Evolutionary conservation across 2,797 vertebrate species (phyloP).

Genomic region (Nannoperca obscura): DNA sequence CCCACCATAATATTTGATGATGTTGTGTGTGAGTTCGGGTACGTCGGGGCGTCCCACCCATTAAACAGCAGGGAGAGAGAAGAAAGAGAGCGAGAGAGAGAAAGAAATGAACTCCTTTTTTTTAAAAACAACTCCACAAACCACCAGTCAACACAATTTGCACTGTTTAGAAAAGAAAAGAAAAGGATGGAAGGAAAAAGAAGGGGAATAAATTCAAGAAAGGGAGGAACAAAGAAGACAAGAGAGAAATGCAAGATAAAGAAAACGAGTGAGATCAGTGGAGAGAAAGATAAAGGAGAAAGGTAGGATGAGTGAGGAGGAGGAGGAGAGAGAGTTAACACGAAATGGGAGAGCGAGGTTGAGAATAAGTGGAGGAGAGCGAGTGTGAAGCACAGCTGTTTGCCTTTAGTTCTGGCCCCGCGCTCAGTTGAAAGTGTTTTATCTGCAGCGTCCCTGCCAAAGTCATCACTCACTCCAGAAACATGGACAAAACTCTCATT

Average conservation of each 20-base stretch:
- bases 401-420: conserved; percentile 84
- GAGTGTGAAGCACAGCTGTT: conserved; percentile 80
- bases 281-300: conserved; percentile 8
- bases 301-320: neutral
- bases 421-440: conserved; percentile 77
- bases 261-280: neutral
- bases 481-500: conserved; percentile 81
- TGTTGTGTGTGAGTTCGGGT: conserved; percentile 61
- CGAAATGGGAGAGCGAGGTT: conserved; percentile 11
- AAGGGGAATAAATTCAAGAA: neutral
- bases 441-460: conserved; percentile 79
- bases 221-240: neutral
- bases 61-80: conserved; percentile 57
- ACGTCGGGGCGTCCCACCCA: conserved; percentile 52
- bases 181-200: neutral
- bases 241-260: neutral
- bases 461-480: conserved; percentile 82
- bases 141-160: conserved; percentile 1
- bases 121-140: conserved; percentile 36
- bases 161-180: neutral
- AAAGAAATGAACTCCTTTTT: conserved; percentile 20
- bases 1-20: conserved; percentile 74
- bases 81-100: neutral
- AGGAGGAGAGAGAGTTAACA: neutral
- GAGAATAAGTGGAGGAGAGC: conserved; percentile 28